Base-by-base conservation (phyloP, 2,113 vertebrate genomes). In the Scomber japonicus region DNA sequence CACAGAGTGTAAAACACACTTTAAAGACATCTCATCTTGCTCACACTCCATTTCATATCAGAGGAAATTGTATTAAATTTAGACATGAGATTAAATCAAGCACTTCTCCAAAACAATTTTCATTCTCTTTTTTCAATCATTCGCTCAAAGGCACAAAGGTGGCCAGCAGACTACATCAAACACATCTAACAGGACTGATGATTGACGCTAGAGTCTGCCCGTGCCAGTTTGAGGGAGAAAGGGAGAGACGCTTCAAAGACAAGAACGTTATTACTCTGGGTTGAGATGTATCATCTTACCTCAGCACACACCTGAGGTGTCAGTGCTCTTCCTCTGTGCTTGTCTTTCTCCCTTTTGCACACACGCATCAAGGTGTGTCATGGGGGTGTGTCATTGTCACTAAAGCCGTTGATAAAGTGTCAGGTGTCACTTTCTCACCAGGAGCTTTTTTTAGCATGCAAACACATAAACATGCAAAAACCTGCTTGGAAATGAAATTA, bases 381-480 rank as follows among this genome's bases (percentile, higher is more conserved):
- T 56, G 45, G 44, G 48, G 61, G 31, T n/a, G 68, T 78, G 64
- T 65, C 80, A 72, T 70, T 80, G 54, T 69, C 67, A 50, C 72
- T 49, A 11, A 45, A 57, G 55, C 44, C 24, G 17, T 17, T 77
- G 63, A 65, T 86, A 45, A 82, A 77, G 87, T 80, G 71, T 91
- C 78, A 76, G 81, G 62, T 94, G 88, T 91, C 93, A 87, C 90
- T 93, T 93, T 94, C 92, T 81, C 82, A 86, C 77, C 24, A 51
- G 50, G 60, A 51, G 7, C 46, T 83, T 64, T 78, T 71, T 85
- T 62, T 65, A 70, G 63, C 35, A 24, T n/a, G 14, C 35, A 13
- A 5, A 40, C 45, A 50, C 10, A 68, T 14, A 27, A 30, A 54
- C 19, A 51, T 21, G 30, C 12, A 65, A 17, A 45, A 15, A 27